These are phyloP conservation scores for Pyralis farinalis DNA, from an alignment of 2,888 invertebrate species.

Conservation along the genomic window DNA sequence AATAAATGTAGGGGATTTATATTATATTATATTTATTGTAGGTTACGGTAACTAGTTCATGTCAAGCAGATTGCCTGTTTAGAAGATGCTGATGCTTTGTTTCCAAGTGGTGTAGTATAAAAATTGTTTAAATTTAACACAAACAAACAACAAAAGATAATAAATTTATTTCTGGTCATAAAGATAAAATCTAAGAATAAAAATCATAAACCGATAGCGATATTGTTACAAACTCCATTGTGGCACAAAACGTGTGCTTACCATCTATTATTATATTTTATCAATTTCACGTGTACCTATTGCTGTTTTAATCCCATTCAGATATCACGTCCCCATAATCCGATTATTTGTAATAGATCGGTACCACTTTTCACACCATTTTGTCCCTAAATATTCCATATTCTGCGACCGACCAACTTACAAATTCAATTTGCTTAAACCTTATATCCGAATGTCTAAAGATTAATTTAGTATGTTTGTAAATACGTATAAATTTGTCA, in stretches of 20 bases:
- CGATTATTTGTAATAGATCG: constrained; percentile 71
- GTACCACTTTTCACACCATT: constrained; percentile 51
- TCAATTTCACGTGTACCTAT: constrained; percentile 22
- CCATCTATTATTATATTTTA: constrained; percentile 12
- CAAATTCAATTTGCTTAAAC: constrained; percentile 6
- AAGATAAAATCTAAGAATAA: too few species aligned
- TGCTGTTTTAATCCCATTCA: constrained; percentile 49
- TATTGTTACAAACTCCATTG: constrained; percentile 8
- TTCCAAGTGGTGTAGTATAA: too few species aligned
- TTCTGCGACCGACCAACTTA: constrained; percentile 16
- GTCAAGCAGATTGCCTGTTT: too few species aligned
- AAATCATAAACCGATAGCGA: constrained; percentile 1
- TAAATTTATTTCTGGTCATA: too few species aligned
- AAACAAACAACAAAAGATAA: too few species aligned
- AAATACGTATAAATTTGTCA: constrained; percentile 12
- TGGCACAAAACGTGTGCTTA: constrained; percentile 13
- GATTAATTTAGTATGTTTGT: constrained; percentile 7
- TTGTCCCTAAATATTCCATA: constrained; percentile 39
- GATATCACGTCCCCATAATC: constrained; percentile 57
- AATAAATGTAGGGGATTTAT: too few species aligned
- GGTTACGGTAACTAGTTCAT: too few species aligned
- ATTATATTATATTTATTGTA: too few species aligned
- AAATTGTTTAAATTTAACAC: too few species aligned
- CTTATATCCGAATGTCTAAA: constrained; percentile 7
- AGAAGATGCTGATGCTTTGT: too few species aligned